Base-by-base conservation (phyloP, 2,888 invertebrate genomes). In the Leptopilina drosophilae region DNA sequence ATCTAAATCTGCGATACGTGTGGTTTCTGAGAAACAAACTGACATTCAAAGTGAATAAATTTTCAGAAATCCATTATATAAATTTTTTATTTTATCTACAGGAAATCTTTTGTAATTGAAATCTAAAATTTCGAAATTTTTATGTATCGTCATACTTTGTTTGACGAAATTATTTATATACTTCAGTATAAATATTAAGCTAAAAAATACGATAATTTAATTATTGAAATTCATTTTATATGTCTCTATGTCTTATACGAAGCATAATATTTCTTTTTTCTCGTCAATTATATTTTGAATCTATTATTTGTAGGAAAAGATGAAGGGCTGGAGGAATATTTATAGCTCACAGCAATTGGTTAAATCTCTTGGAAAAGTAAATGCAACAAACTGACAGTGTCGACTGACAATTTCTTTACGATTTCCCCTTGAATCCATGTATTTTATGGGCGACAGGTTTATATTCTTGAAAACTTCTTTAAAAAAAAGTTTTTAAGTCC, bases 381-480 rank as follows among this genome's bases (percentile, higher is more conserved):
- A 40, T 73, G 33, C 40, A 73, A 73, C 56, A 40, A 73, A 49
- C 46, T 67, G 73, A 59, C 56, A 73, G 73, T 56, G 56, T 73
- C 73, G 53, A 56, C 14, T 53, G 69, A 69, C 69, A 53, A 26
- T 69, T 73, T 73, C 33, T 73, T 73, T 73, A 73, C 73, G 73
- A 56, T 15, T 73, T 73, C 73, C 53, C 33, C 40, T 56, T 33
- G 56, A 73, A 73, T 56, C 73, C n/a, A 53, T 73, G n/a, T 59
- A 73, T 53, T 56, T 73, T 73, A 73, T 26, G 73, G 56, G 14
- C 56, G 56, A 73, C 56, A 73, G 56, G 73, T 73, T 73, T 73
- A 59, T 59, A 11, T 56, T 59, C 73, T 73, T 33, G 73, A 73
- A 73, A 73, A 73, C n/a, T 56, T 56, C 56, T 73, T 73, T 73